Evolutionary conservation across 2,888 invertebrate species (phyloP).

Genomic region (Pseudanteris insignis): DNA sequence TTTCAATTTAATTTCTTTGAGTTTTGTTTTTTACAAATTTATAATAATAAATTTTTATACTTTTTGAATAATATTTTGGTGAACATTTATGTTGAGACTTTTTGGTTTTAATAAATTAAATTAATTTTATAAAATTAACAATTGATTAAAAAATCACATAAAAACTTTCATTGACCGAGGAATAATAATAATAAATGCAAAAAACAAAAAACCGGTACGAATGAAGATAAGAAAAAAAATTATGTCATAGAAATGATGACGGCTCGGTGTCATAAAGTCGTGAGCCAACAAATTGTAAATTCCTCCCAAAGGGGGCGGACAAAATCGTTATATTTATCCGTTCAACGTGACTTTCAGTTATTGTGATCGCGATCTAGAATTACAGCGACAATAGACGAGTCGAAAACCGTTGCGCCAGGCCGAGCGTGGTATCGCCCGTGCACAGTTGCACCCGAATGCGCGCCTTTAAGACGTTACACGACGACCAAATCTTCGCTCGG

Average conservation of each 20-base stretch:
- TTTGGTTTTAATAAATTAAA: neutral
- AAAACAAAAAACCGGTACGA: too few relatives aligned
- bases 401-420: slow-evolving; percentile 52
- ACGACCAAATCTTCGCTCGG: slow-evolving; percentile 9
- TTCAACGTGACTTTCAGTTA: slow-evolving; percentile 21
- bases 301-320: slow-evolving; percentile 1
- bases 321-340: slow-evolving; percentile 19
- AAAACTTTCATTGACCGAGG: too few relatives aligned
- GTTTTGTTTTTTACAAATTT: too few relatives aligned
- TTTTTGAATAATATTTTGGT: too few relatives aligned
- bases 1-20: too few relatives aligned
- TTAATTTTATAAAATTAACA: too few relatives aligned
- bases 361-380: slow-evolving; percentile 14
- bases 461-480: slow-evolving; percentile 57
- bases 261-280: neutral
- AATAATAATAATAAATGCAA: too few relatives aligned
- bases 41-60: too few relatives aligned
- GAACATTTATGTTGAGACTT: neutral
- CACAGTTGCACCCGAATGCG: slow-evolving; percentile 6
- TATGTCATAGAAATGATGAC: too few relatives aligned
- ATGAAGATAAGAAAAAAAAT: too few relatives aligned
- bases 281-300: neutral
- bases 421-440: slow-evolving; percentile 48
- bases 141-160: too few relatives aligned
- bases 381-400: slow-evolving; percentile 19